These are phyloP conservation scores for Crambe crambe DNA, from an alignment of 37 sponge, comb jelly and placozoan species.

Conservation along the genomic window DNA sequence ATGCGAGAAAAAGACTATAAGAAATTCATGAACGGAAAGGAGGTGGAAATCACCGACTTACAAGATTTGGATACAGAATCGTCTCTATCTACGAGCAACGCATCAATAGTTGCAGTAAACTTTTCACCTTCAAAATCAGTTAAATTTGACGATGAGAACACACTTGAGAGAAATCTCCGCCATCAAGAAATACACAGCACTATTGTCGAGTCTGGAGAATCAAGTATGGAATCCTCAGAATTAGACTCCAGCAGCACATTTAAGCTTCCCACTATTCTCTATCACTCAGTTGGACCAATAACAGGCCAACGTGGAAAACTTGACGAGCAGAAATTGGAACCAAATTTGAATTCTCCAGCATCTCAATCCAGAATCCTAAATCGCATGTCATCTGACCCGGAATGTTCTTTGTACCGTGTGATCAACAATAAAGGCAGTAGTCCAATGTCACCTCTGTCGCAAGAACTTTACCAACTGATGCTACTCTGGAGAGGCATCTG, in stretches of 20 bases:
- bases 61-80: background rate
- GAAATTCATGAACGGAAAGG: slow-evolving; percentile 20
- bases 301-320: background rate
- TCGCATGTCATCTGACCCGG: background rate
- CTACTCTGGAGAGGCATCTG: slow-evolving; percentile 48
- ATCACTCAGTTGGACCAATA: slow-evolving; percentile 7
- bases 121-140: slow-evolving; percentile 31
- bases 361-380: background rate
- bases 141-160: slow-evolving; percentile 48
- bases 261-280: background rate
- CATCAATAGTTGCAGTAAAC: background rate
- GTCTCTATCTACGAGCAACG: background rate
- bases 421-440: background rate
- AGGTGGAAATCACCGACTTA: background rate
- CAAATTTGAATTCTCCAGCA: background rate
- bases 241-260: background rate
- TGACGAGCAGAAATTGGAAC: background rate
- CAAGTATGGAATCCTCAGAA: slow-evolving; percentile 10
- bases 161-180: slow-evolving; percentile 33
- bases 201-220: background rate
- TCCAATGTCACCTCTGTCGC: slow-evolving; percentile 4
- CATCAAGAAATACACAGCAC: slow-evolving; percentile 5
- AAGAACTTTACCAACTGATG: slow-evolving; percentile 36
- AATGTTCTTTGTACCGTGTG: background rate
- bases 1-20: slow-evolving; percentile 30